Base-by-base conservation (phyloP, 2,113 vertebrate genomes). In the Chlamydotis undulata region DNA sequence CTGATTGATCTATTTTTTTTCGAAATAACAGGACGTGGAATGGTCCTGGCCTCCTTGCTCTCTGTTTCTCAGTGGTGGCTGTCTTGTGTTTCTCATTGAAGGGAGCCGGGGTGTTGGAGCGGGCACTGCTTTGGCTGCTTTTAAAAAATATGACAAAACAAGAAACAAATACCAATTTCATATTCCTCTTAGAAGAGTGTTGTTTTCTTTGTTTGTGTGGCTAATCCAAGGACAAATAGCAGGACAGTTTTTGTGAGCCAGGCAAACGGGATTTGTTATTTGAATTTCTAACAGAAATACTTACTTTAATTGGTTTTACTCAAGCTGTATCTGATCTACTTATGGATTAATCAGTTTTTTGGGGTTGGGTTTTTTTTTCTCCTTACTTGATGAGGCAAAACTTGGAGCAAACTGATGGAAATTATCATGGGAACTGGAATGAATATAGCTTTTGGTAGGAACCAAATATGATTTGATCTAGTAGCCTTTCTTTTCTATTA, bases 401-500 rank as follows among this genome's bases (percentile, higher is more conserved):
- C 79, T 86, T 83, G 49, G 57, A 74, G 76, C 60, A 94, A 93
- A 69, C 53, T 78, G 68, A 76, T 89, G 91, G 84, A 86, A 85
- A 91, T 29, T 85, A 47, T 77, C 35, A 60, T 86, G 79, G 65
- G 78, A 83, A 79, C 45, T 76, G 47, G 63, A 94, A 77, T 88
- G 37, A 59, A 86, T 84, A n/a, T 50, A 89, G 41, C 28, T 87
- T 85, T 87, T 79, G 65, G 37, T 93, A 95, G 80, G 83, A 92
- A 83, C 71, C 33, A 75, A 96, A 78, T 68, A n/a, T 63, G 90
- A 94, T 93, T 93, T 94, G 92, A 85, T 87, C 53, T 84, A 82
- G 45, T 59, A 87, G 64, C 55, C 70, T 94, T 94, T 96, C 80
- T 96, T 93, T 94, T 94, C 75, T 94, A 63, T 64, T 96, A 95